Percentiles rank a stretch among this genome's conserved stretches.
phyloP scores from a whole-genome alignment of 2,888 invertebrate genomes.

The Lithophane semibrunnea region DNA sequence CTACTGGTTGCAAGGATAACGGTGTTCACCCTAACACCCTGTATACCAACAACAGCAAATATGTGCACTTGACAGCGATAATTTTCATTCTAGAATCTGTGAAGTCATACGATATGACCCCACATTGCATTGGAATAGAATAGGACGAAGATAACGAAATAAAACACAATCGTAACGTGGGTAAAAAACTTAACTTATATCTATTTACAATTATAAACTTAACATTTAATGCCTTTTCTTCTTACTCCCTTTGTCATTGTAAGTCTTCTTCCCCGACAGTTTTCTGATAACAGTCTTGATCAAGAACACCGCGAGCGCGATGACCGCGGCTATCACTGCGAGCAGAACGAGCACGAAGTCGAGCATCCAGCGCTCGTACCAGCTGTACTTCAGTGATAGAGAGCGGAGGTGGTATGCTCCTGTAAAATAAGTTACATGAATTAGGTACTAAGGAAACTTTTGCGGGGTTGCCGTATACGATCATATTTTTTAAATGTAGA shows the following conservation, averaged over 20 bases:
- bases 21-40: no score
- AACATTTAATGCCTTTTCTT: conserved; percentile 34
- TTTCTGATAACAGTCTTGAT: conserved; percentile 26
- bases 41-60: no score
- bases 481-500: not conserved
- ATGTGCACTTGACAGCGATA: no score
- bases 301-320: conserved; percentile 7
- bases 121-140: not conserved
- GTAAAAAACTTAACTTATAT: not conserved
- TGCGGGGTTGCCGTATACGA: not conserved
- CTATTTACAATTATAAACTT: conserved; percentile 11
- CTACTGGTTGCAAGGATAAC: no score
- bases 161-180: not conserved
- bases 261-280: conserved; percentile 37
- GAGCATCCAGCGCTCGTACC: conserved; percentile 62
- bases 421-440: conserved; percentile 7
- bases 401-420: conserved; percentile 63
- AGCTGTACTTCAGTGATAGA: conserved; percentile 53
- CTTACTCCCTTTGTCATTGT: conserved; percentile 21
- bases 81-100: not conserved
- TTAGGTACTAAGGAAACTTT: not conserved
- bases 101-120: not conserved
- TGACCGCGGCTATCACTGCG: conserved; percentile 3
- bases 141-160: not conserved
- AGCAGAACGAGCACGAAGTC: conserved; percentile 44